Evolutionary conservation across 64 coral and sea anemone genomes (phyloP), one percentile per base, ranked within the genome.

Genomic region (Pocillopora damicornis): DNA sequence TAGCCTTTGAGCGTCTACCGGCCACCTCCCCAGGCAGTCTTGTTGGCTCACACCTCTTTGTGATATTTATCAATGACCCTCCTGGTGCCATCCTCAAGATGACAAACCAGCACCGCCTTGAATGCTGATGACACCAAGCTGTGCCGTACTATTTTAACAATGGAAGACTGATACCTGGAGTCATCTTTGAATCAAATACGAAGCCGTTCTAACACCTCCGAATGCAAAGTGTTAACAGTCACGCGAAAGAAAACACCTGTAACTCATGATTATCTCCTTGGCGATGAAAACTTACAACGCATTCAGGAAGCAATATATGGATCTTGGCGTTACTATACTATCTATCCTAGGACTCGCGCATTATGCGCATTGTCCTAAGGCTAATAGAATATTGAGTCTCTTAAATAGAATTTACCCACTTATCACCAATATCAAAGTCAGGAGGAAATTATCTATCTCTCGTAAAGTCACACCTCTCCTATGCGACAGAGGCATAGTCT

Each of bases 211-310:
- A 30, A 30, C 30, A 30, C 30, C 2, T 30, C 30, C 12, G 68
- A 86, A 58, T 86, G 82, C 68, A 51, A 69, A 71, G 82, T 86
- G 35, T 69, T 86, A 73, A 71, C 82, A 86, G 82, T 69, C 26
- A 69, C 62, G 1, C 63, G 82, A 58, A 86, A 36, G 82, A 86
- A 86, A 86, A 22, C 35, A 65, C 82, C 62, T 69, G 82, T 73
- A 71, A 23, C 18, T 45, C 36, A 9, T 11, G 82, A 67, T 17
- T 69, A 86, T 20, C 62, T 69, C 82, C 82, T 86, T 69, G 62
- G 62, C 42, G 12, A 38, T 58, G 42, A 59, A 69, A 71, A 35
- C 45, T 58, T 86, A 73, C 82, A 45, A 58, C 82, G 36, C 51
- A 18, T 68, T n/a, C 5, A 69, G 15, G 42, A n/a, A 86, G 62